Base-by-base conservation (phyloP, 2,888 invertebrate genomes). In the Hydroisotoma schaefferi region DNA sequence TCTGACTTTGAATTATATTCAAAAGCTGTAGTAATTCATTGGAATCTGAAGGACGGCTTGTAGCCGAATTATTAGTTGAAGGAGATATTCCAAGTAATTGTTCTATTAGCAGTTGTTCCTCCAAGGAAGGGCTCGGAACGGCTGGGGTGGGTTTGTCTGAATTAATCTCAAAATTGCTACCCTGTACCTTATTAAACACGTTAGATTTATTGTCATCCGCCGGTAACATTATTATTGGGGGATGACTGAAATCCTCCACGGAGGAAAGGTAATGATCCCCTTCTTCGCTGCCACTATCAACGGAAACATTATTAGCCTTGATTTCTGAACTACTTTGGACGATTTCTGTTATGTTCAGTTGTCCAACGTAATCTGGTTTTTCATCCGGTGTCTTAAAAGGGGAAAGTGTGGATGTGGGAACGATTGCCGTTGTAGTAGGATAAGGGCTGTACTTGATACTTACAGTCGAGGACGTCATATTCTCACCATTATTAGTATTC, bases 201-300 rank as follows among this genome's bases (percentile, higher is more conserved):
- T 25, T 28, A 28, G 49, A n/a, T 5, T 26, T 49, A 4, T 40
- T 25, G 4, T 49, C 49, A 6, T 25, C 28, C 12, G 23, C 12
- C 20, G 46, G 46, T 6, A 46, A 46, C 46, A 49, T 49, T 10
- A 49, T 49, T 6, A 49, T 20, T 12, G 49, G 49, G 5, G 49
- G 28, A 18, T 49, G 49, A 18, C 6, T 18, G 6, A 6, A 22
- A 22, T 46, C 46, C 5, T 40, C 40, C 4, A 40, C 5, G 5
- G n/a, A n/a, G n/a, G n/a, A n/a, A n/a, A n/a, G n/a, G n/a, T n/a
- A n/a, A n/a, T n/a, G n/a, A n/a, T n/a, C n/a, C n/a, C n/a, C n/a
- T n/a, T n/a, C n/a, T n/a, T n/a, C n/a, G n/a, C n/a, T n/a, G n/a
- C n/a, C n/a, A n/a, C n/a, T n/a, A n/a, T n/a, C n/a, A n/a, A 8